phyloP scores from a whole-genome alignment of 2,888 invertebrate genomes.

The Terebella lapidaria region DNA sequence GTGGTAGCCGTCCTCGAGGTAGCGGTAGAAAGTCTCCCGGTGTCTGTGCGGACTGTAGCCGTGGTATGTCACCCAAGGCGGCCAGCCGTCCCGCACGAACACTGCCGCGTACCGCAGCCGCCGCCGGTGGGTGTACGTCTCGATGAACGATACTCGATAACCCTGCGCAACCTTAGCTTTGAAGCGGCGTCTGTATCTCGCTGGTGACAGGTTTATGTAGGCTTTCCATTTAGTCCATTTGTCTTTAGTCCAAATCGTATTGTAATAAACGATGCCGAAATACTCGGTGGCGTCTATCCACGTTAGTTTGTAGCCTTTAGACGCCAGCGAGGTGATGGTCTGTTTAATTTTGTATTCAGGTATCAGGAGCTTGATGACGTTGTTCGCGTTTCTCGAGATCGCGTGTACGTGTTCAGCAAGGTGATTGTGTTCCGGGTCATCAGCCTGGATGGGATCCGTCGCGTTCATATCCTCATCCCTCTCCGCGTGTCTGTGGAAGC shows the following conservation, averaged over 20 bases:
- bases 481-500: neutral
- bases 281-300: slow-evolving; percentile 23
- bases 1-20: slow-evolving; percentile 18
- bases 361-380: slow-evolving; percentile 20
- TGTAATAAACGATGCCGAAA: slow-evolving; percentile 27
- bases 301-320: slow-evolving; percentile 14
- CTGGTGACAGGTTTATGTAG: slow-evolving; percentile 20
- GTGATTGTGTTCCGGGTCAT: neutral
- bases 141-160: slow-evolving; percentile 21
- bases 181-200: slow-evolving; percentile 19
- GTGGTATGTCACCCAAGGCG: slow-evolving; percentile 23
- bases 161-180: slow-evolving; percentile 22
- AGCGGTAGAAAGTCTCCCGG: slow-evolving; percentile 20
- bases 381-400: slow-evolving; percentile 13
- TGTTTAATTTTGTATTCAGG: slow-evolving; percentile 21
- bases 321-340: slow-evolving; percentile 10
- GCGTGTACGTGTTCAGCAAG: slow-evolving; percentile 7
- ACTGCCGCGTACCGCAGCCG: slow-evolving; percentile 24
- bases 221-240: slow-evolving; percentile 18
- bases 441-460: neutral
- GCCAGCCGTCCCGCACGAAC: slow-evolving; percentile 24
- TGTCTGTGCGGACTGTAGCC: slow-evolving; percentile 23
- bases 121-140: slow-evolving; percentile 20
- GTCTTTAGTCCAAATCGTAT: slow-evolving; percentile 30
- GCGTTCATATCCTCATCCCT: neutral